Evolutionary conservation across 2,113 vertebrate genomes (phyloP).

Genomic region (Labeo catla): DNA sequence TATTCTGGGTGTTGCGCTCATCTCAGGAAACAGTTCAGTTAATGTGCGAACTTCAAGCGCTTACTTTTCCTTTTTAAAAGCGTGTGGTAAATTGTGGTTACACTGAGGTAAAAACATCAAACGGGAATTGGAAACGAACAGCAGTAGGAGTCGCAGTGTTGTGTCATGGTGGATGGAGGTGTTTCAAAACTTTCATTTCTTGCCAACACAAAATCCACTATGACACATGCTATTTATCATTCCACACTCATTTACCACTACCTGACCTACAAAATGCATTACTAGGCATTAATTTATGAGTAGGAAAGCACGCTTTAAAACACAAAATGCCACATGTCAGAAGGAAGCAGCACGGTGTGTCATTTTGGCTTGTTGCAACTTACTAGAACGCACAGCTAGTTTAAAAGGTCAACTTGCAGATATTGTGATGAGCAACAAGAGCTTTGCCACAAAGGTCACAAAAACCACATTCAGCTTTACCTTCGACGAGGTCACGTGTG

Average conservation of each 20-base stretch:
- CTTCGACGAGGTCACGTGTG: slow-evolving; percentile 1
- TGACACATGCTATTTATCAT: too few species aligned
- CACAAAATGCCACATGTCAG: too few species aligned
- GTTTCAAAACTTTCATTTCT: slow-evolving; percentile 53
- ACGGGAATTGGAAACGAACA: not conserved
- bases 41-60: not conserved
- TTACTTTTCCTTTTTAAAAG: not conserved
- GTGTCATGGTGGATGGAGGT: slow-evolving; percentile 29
- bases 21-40: not conserved
- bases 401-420: not conserved
- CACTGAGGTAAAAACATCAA: not conserved
- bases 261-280: not conserved
- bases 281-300: not conserved
- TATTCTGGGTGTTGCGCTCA: not conserved
- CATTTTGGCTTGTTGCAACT: not conserved
- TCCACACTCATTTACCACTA: not conserved
- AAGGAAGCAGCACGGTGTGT: not conserved
- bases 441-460: slow-evolving; percentile 6
- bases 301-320: not conserved
- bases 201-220: slow-evolving; percentile 22
- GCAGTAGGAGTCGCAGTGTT: not conserved
- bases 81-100: not conserved
- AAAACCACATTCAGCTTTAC: slow-evolving; percentile 39
- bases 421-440: not conserved
- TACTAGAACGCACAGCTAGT: not conserved